A percentile compares a stretch with the other conserved stretches of the same genome.
These are phyloP conservation scores for Cylindroiulus punctatus DNA, from an alignment of 2,888 invertebrate genomes.

Conservation along the genomic window DNA sequence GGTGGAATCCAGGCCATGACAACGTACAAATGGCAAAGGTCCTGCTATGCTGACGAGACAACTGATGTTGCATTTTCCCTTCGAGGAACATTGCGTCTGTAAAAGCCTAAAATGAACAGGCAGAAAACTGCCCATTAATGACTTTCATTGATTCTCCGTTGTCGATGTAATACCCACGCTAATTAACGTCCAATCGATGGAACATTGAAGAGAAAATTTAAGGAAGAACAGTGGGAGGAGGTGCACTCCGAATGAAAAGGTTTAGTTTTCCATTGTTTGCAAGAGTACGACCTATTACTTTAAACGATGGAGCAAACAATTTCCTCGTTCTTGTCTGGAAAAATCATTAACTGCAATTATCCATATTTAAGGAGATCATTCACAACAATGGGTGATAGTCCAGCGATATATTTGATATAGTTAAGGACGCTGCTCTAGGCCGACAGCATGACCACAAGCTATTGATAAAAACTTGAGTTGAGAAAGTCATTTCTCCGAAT, in stretches of 20 bases:
- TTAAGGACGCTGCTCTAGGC: no score
- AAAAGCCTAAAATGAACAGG: not conserved
- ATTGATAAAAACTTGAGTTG: no score
- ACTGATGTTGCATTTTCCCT: not conserved
- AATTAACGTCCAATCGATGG: not conserved
- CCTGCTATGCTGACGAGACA: not conserved
- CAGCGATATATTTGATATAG: no score
- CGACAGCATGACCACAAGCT: no score
- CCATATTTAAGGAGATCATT: not conserved
- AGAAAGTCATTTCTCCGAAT: no score
- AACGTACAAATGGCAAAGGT: constrained; percentile 14
- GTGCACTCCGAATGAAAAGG: not conserved
- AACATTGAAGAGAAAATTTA: not conserved
- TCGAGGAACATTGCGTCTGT: not conserved
- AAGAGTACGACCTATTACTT: not conserved
- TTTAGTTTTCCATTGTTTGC: not conserved
- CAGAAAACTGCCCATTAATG: not conserved
- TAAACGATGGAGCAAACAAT: not conserved
- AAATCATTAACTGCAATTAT: not conserved
- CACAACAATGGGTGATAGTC: no score
- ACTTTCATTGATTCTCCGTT: not conserved
- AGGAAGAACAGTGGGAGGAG: not conserved
- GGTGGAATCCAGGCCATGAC: not conserved
- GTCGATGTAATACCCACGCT: not conserved
- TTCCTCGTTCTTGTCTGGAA: no score